These are phyloP conservation scores for Idaea straminata DNA, from an alignment of 2,888 invertebrate genomes.

Conservation along the genomic window DNA sequence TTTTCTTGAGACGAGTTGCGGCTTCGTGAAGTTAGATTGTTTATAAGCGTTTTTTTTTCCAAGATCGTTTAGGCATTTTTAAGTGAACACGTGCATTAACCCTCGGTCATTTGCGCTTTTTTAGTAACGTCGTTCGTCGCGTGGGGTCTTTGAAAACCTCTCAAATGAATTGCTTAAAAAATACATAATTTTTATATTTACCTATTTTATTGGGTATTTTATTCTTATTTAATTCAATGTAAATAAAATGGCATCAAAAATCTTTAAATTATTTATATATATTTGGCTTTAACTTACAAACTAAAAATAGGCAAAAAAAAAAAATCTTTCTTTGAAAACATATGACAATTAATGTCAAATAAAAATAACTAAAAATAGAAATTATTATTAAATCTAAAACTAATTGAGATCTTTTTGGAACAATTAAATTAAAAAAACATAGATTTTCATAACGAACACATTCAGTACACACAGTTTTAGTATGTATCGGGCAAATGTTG, in stretches of 20 bases:
- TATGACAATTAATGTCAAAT: slow-evolving; percentile 3
- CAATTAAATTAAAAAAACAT: slow-evolving; percentile 1
- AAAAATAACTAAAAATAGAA: slow-evolving; percentile 3
- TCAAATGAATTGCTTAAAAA: slow-evolving; percentile 4
- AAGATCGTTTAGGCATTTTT: too few species aligned
- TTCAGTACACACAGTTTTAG: too few species aligned
- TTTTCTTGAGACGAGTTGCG: too few species aligned
- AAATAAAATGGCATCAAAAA: slow-evolving; percentile 2
- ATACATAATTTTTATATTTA: slow-evolving; percentile 3
- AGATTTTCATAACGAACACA: slow-evolving; percentile 9
- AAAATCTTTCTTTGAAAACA: slow-evolving; percentile 1
- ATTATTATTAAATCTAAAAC: slow-evolving; percentile 4
- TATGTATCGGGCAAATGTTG: slow-evolving; percentile 12
- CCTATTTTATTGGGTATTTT: slow-evolving; percentile 4
- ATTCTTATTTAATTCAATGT: slow-evolving; percentile 2
- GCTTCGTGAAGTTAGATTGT: too few species aligned
- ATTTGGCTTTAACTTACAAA: slow-evolving; percentile 3
- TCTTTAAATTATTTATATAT: background rate
- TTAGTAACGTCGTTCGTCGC: slow-evolving; percentile 4
- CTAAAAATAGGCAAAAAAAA: slow-evolving; percentile 2
- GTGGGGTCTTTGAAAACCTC: slow-evolving; percentile 4
- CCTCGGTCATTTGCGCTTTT: slow-evolving; percentile 3
- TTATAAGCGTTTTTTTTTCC: too few species aligned
- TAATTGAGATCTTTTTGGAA: background rate
- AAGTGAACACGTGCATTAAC: too few species aligned